Conservation (phyloP, 2,113 vertebrate species). For the Pristiophorus japonicus region DNA sequence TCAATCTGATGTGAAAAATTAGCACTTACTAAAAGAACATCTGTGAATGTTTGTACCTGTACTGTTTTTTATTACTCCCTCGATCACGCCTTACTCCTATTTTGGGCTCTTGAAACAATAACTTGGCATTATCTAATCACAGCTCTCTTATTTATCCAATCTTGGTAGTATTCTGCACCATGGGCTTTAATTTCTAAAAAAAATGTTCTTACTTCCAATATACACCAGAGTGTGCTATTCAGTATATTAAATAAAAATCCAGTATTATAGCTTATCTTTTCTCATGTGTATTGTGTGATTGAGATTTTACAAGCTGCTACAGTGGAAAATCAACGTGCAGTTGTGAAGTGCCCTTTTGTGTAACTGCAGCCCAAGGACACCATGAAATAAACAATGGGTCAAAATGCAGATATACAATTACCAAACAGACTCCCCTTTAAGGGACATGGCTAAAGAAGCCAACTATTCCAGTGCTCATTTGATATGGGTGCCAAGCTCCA, state of each 20-base stretch:
- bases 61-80: too few species aligned
- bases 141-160: neutral
- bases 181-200: neutral
- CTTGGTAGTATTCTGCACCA: neutral
- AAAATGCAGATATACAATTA: neutral
- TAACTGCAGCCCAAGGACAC: neutral
- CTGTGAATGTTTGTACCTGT: too few species aligned
- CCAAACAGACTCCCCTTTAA: neutral
- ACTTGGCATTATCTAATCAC: neutral
- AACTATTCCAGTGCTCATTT: neutral
- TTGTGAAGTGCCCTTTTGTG: neutral
- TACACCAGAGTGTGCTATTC: neutral
- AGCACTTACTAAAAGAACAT: neutral
- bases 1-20: neutral
- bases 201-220: neutral
- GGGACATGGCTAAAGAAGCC: neutral
- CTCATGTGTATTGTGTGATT: neutral
- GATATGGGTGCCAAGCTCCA: neutral
- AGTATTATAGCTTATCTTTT: neutral
- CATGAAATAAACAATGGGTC: neutral
- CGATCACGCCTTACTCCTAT: too few species aligned
- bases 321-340: neutral
- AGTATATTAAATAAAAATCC: neutral
- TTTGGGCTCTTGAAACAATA: too few species aligned
- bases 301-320: neutral